A percentile compares a stretch with the other conserved stretches of the same genome.
phyloP scores from a whole-genome alignment of 64 coral and sea anemone genomes.

The Platygyra sinensis region DNA sequence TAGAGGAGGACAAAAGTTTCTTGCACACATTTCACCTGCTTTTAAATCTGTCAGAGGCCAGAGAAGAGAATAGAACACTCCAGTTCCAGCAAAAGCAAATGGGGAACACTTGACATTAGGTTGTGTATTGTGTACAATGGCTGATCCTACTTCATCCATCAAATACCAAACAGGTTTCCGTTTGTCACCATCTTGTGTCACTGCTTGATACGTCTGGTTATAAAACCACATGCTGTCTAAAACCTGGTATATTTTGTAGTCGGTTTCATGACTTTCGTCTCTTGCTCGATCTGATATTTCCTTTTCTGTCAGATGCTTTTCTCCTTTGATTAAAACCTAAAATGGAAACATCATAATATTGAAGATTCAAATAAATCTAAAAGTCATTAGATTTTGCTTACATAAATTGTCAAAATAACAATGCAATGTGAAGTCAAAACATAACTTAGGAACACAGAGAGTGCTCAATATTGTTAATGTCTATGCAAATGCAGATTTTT shows the following conservation, averaged over 20 bases:
- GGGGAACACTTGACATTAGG: constrained; percentile 83
- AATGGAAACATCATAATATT: background rate
- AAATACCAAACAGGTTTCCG: constrained; percentile 77
- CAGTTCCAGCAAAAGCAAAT: constrained; percentile 82
- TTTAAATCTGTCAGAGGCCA: constrained; percentile 80
- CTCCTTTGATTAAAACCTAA: constrained; percentile 79
- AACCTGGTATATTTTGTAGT: constrained; percentile 26
- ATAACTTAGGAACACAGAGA: too few species aligned
- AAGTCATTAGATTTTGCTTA: too few species aligned
- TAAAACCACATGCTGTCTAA: constrained; percentile 84
- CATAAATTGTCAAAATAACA: too few species aligned
- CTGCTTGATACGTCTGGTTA: constrained; percentile 84
- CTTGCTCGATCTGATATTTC: constrained; percentile 74
- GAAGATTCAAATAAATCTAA: background rate
- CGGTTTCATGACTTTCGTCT: constrained; percentile 40
- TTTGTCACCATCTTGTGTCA: constrained; percentile 39
- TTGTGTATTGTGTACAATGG: constrained; percentile 52
- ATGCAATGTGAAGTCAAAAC: too few species aligned
- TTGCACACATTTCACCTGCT: constrained; percentile 61
- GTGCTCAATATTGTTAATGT: too few species aligned
- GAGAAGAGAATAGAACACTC: constrained; percentile 69
- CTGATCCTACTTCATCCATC: constrained; percentile 90
- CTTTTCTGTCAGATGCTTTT: constrained; percentile 75
- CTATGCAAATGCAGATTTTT: too few species aligned
- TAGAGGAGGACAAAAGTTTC: constrained; percentile 72